Evolutionary conservation across 2,113 vertebrate species (phyloP).

Genomic region (Mesoclemmys tuberculata): DNA sequence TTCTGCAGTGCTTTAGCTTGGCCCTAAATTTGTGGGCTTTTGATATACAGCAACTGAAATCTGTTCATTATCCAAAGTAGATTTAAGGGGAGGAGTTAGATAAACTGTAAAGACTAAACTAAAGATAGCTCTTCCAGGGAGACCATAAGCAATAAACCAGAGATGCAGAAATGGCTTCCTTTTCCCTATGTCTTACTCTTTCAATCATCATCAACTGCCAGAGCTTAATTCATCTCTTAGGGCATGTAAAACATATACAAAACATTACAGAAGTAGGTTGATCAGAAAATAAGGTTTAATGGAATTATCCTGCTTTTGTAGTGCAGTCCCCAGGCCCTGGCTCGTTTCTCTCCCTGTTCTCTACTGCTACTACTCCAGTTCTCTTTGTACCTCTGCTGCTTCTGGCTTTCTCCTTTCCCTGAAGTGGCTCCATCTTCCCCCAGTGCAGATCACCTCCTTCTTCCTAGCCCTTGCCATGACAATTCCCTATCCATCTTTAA

Average conservation of each 20-base stretch:
- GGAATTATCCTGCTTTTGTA: neutral
- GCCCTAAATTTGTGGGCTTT: too few species aligned
- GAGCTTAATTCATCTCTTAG: neutral
- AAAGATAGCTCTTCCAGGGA: neutral
- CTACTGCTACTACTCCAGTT: neutral
- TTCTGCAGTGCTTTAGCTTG: neutral
- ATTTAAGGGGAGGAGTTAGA: neutral
- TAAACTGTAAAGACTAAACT: neutral
- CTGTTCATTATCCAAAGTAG: neutral
- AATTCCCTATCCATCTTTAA: neutral
- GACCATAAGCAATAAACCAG: neutral
- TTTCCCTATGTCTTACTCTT: neutral
- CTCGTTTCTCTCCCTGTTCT: neutral
- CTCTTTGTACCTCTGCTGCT: neutral
- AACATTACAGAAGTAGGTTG: neutral
- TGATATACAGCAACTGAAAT: neutral
- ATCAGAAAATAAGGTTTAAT: neutral
- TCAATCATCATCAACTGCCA: neutral
- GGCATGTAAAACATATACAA: neutral
- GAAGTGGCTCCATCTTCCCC: neutral
- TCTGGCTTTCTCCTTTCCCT: neutral
- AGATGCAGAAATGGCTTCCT: neutral
- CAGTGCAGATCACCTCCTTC: neutral
- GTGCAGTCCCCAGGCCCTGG: neutral
- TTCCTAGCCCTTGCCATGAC: neutral